These are phyloP conservation scores for Datnioides undecimradiatus DNA, from an alignment of 2,113 vertebrate genomes.

Conservation along the genomic window DNA sequence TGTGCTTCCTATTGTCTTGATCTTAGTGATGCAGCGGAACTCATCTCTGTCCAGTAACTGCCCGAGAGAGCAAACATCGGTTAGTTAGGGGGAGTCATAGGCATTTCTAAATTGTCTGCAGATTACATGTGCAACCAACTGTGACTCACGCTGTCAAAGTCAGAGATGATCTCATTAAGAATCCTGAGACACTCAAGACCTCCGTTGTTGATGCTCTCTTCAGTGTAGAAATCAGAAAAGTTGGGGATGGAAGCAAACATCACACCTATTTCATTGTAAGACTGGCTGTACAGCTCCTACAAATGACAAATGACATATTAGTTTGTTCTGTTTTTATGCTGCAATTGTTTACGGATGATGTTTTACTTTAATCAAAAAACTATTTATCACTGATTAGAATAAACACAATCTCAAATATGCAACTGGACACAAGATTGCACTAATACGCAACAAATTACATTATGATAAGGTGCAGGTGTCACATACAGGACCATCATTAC, in stretches of 20 bases:
- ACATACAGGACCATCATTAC: background rate
- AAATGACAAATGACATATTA: conserved; percentile 32
- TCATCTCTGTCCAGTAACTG: conserved; percentile 93
- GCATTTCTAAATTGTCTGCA: background rate
- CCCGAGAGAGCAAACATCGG: background rate
- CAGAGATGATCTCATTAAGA: conserved; percentile 98
- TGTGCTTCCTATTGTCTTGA: conserved; percentile 98
- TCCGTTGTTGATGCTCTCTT: conserved; percentile 96
- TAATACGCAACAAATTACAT: background rate
- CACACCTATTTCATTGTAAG: conserved; percentile 94
- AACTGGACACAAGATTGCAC: conserved; percentile 55
- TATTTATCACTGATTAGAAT: background rate
- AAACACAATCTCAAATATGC: background rate
- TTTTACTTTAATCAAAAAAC: background rate
- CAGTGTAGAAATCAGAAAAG: conserved; percentile 97
- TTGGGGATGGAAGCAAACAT: conserved; percentile 99
- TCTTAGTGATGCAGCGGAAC: conserved; percentile 96
- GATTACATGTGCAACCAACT: background rate
- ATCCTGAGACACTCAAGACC: conserved; percentile 96
- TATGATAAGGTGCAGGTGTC: background rate
- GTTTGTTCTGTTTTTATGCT: background rate
- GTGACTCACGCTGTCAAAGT: conserved; percentile 92
- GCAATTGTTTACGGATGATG: too few relatives aligned
- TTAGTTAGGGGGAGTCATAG: background rate
- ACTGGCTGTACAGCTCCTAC: conserved; percentile 96